Conservation (phyloP, 92 coral and sea anemone species). For the Heteractis magnifica region DNA sequence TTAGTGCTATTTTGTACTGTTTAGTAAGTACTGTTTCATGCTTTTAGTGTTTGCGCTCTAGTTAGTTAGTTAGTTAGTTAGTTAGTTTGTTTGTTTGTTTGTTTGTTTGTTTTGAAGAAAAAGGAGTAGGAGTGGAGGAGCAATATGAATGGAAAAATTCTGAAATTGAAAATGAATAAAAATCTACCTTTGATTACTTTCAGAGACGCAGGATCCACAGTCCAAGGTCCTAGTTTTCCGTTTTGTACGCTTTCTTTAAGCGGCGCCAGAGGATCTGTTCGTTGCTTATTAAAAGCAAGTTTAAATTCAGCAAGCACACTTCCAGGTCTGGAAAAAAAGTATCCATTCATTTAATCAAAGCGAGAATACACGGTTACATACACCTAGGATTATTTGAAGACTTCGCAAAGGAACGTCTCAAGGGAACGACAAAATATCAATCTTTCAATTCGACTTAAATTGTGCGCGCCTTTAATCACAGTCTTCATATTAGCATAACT, state of each 20-base stretch:
- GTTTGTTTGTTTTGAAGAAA: too few relatives aligned
- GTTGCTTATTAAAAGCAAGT: neutral
- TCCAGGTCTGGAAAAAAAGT: neutral
- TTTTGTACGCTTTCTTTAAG: neutral
- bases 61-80: too few relatives aligned
- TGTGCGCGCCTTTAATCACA: too few relatives aligned
- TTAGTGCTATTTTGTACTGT: too few relatives aligned
- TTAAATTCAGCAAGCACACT: neutral
- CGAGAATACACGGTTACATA: neutral
- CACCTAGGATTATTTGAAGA: neutral
- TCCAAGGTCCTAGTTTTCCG: neutral
- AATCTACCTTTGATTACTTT: neutral
- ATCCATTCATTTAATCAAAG: neutral
- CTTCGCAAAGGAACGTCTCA: neutral
- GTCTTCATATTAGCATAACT: too few relatives aligned
- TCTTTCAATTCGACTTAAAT: too few relatives aligned
- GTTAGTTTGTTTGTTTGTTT: too few relatives aligned
- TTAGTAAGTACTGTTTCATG: too few relatives aligned
- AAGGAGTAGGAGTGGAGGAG: too few relatives aligned
- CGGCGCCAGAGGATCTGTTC: conserved; percentile 1
- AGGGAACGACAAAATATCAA: neutral
- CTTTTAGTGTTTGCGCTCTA: too few relatives aligned
- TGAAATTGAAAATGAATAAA: too few relatives aligned
- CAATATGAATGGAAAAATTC: too few relatives aligned
- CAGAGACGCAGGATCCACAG: neutral